Conservation (phyloP, 2,113 vertebrate species). For the Lophura nycthemera region DNA sequence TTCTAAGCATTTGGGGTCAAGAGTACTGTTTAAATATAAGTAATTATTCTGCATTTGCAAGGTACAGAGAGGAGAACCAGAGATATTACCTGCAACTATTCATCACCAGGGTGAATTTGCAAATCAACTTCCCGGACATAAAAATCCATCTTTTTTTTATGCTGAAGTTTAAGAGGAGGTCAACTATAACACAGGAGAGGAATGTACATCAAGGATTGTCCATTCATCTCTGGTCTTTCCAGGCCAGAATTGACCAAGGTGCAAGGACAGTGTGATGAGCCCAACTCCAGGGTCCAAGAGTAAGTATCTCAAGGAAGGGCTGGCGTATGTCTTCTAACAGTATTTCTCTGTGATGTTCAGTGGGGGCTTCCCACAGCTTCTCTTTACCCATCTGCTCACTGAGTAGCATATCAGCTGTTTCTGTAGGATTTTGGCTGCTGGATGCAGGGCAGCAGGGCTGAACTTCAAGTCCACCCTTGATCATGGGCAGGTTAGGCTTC, state of each 20-base stretch:
- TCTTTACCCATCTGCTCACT: neutral
- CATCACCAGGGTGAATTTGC: constrained; percentile 47
- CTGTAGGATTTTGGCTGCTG: neutral
- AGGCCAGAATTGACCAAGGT: neutral
- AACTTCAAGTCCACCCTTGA: neutral
- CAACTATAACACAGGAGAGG: neutral
- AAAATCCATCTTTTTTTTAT: constrained; percentile 5
- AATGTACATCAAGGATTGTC: neutral
- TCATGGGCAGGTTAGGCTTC: neutral
- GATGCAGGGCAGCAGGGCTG: neutral
- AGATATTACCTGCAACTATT: constrained; percentile 31
- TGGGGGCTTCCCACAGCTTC: neutral
- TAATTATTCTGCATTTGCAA: constrained; percentile 13
- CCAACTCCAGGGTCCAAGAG: neutral
- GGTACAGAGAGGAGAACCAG: neutral
- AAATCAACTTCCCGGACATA: constrained; percentile 28
- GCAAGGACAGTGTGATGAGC: neutral
- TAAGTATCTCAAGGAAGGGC: neutral
- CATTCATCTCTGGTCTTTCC: neutral
- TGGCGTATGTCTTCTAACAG: neutral
- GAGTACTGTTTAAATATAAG: constrained; percentile 30
- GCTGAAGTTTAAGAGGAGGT: neutral
- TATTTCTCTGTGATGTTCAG: neutral
- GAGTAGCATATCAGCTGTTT: neutral
- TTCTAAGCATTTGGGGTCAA: constrained; percentile 53